Evolutionary conservation across 2,888 invertebrate species (phyloP), one percentile per base, ranked within the genome.

Genomic region (Drosophila paranaensis): DNA sequence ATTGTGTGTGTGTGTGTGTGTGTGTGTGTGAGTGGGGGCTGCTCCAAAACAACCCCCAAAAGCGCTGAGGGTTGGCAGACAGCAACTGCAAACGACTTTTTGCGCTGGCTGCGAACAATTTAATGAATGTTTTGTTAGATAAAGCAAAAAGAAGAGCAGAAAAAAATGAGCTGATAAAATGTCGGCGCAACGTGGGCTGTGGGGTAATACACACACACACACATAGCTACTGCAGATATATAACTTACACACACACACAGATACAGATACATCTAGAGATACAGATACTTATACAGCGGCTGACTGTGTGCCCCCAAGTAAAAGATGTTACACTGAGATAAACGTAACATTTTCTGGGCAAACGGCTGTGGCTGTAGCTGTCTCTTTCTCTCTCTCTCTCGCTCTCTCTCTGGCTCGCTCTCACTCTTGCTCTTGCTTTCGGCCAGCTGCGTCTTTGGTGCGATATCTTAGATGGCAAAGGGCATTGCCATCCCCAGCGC

Each of bases 401-500:
- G 39, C 33, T 43, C n/a, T 42, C 27, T 16, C 46, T 6, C 55
- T 48, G 20, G 1, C 1, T 46, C 2, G 0, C 9, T 0, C 40
- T 16, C 40, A 20, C 20, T 30, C 30, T 33, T 13, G 16, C 56
- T 50, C 33, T 50, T 13, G 30, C 48, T 30, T 30, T 33, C 14
- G 46, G 51, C 45, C 46, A 27, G 33, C 53, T 74, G 75, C 80
- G 60, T 78, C 85, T 84, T 78, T 76, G 82, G 77, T 73, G 70
- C 75, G 76, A 79, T 90, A 90, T 90, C 90, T 91, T 60, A 90
- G 91, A 91, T 91, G 81, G 82, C 80, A 91, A 90, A 91, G 91
- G 91, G 89, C 91, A 90, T 91, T 91, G 91, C 85, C 91, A 88
- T 89, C 78, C 74, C 70, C 72, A 77, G 83, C 85, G 82, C 84